Evolutionary conservation across 2,797 vertebrate species (phyloP), one percentile per base, ranked within the genome.

Genomic region (Takifugu ocellatus): DNA sequence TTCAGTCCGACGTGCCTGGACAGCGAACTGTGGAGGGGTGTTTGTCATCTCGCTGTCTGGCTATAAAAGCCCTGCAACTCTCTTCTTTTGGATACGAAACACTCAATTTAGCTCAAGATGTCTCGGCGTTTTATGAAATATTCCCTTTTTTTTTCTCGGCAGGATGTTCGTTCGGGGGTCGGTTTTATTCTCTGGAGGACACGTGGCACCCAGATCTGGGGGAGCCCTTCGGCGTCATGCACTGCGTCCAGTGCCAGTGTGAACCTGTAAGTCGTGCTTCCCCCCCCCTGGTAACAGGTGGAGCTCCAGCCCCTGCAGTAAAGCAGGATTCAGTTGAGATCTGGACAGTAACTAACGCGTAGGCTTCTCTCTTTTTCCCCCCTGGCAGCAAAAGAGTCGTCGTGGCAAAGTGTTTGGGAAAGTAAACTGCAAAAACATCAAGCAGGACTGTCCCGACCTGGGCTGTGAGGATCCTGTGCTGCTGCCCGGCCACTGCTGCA

Each of bases 151-250:
- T 49, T 75, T 76, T 24, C 65, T 24, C 74, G 81, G 25, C 84
- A 98, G 96, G 95, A 84, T 98, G 96, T 70, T 90, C 93, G 14
- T 98, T 98, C 36, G 96, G 96, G 53, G 94, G 93, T 5, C 92
- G 87, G 1, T 92, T 93, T 73, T 98, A 97, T 53, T 92, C 93
- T 6, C 81, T 96, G 84, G 94, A 94, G 54, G 94, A 98, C 78
- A 92, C 92, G 31, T 98, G 96, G 96, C 95, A 98, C 74, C 96
- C 96, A 52, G 96, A 98, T 66, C 89, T 98, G 6, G 96, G 96
- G 16, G 96, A 98, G 60, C 96, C 96, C 9, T 98, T 98, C 10
- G 96, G 96, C 33, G 83, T 98, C 68, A 98, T 98, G 95, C 94
- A 93, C 87, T 98, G 96, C 16, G 94, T 98, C 55, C 89, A 94